Evolutionary conservation across 2,797 vertebrate species (phyloP), one percentile per base, ranked within the genome.

Genomic region (Dendrocincla fuliginosa): DNA sequence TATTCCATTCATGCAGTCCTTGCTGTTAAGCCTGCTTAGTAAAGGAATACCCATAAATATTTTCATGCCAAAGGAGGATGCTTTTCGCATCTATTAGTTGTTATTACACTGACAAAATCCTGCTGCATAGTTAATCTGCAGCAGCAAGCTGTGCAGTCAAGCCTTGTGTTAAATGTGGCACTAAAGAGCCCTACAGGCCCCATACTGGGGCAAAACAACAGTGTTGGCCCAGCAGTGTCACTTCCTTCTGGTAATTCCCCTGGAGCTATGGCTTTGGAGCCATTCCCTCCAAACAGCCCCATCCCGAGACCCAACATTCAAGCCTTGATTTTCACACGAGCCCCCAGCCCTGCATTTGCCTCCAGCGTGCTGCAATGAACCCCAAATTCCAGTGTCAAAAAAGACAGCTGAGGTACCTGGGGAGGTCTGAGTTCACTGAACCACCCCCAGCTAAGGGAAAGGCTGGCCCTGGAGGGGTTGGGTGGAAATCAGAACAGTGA

Each of bases 11-110:
- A 37, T 16, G 84, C 76, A 81, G 79, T 5, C 63, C 79, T 85
- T 65, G 69, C 79, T 84, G 91, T 86, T 89, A 93, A 95, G 89
- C 37, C 87, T 2, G 3, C 79, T 90, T 81, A 78, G 82, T 3
- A 57, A 55, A 24, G 50, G 50, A 68, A 87, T 53, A 47, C 42
- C 79, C 89, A 50, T 80, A 77, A 89, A 93, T 89, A 81, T 81
- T 75, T 27, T 39, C 69, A 11, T 19, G 82, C 79, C 91, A 73
- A 71, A 71, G 87, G 15, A 89, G 30, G 83, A 50, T 16, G 87
- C 82, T 88, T 94, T 86, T 35, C 89, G 87, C 76, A 28, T 89
- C 89, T 81, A 75, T 85, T 42, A 87, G 87, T 4, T 30, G 1
- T 30, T 13, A 86, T 44, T 42, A 61, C 53, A 42, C 19, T 17